Percentiles rank a stretch among this genome's conserved stretches.
phyloP scores from a whole-genome alignment of 2,888 invertebrate genomes.

The Beris morrisii region DNA sequence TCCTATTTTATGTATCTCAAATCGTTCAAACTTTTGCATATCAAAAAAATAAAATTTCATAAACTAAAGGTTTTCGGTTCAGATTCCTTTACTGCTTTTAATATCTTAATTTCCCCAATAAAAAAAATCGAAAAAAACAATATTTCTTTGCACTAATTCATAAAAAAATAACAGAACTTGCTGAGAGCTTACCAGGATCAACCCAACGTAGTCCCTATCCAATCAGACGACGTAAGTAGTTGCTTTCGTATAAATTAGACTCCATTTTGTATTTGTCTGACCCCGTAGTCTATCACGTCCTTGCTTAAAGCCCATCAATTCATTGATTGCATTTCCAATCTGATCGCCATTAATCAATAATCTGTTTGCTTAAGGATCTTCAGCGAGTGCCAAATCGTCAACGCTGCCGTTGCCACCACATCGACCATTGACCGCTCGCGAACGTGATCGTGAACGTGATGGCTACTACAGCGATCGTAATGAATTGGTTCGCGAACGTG shows the following conservation, averaged over 20 bases:
- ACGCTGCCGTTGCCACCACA: slow-evolving; percentile 79
- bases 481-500: slow-evolving; percentile 75
- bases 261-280: no score
- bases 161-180: slow-evolving; percentile 68
- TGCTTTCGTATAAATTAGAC: slow-evolving; percentile 33
- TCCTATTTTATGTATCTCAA: no score
- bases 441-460: slow-evolving; percentile 70
- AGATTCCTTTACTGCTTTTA: not conserved
- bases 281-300: no score
- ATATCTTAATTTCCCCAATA: not conserved
- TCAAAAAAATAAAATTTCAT: slow-evolving; percentile 1
- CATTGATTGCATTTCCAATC: no score
- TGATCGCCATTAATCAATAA: no score
- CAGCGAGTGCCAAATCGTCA: slow-evolving; percentile 78
- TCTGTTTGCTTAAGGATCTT: slow-evolving; percentile 58
- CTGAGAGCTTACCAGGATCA: slow-evolving; percentile 81
- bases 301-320: no score
- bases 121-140: slow-evolving; percentile 20
- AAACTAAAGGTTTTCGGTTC: not conserved
- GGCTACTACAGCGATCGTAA: slow-evolving; percentile 89
- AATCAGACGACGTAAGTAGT: slow-evolving; percentile 78
- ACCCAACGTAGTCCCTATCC: slow-evolving; percentile 86
- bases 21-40: not conserved
- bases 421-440: slow-evolving; percentile 62
- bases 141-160: slow-evolving; percentile 37